phyloP scores from a whole-genome alignment of 2,888 invertebrate genomes.

The Dryobota labecula region DNA sequence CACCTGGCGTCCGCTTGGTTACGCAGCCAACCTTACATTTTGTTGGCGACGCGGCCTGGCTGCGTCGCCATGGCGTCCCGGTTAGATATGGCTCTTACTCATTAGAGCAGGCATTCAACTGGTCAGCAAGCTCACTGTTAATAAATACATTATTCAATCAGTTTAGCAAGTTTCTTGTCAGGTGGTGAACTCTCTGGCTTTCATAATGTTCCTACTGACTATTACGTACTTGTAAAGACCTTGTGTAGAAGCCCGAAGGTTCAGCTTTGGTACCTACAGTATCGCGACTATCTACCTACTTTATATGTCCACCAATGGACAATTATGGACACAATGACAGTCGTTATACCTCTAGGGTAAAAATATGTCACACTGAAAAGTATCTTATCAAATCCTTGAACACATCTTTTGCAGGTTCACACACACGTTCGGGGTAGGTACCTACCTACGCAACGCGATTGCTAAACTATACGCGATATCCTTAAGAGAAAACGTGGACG shows the following conservation, averaged over 20 bases:
- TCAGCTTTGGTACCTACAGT: not conserved
- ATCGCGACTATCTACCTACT: not conserved
- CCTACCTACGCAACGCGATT: conserved; percentile 50
- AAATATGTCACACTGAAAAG: not conserved
- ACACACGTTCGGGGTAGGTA: conserved; percentile 24
- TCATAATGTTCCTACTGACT: not conserved
- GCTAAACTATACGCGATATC: conserved; percentile 68
- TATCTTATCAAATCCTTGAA: conserved; percentile 14
- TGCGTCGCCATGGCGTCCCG: too few relatives aligned
- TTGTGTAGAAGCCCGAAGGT: not conserved
- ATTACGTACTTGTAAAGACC: not conserved
- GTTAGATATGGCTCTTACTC: too few relatives aligned
- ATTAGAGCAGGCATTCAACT: too few relatives aligned
- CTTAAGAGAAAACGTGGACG: conserved; percentile 75
- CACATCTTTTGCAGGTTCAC: conserved; percentile 31
- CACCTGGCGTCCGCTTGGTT: too few relatives aligned
- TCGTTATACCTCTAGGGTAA: not conserved
- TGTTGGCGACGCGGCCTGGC: too few relatives aligned
- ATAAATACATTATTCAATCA: not conserved
- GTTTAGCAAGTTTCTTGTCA: not conserved
- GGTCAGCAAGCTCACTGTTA: not conserved
- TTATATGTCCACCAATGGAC: not conserved
- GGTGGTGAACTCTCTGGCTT: not conserved
- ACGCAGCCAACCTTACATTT: too few relatives aligned
- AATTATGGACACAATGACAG: not conserved